A percentile compares a stretch with the other conserved stretches of the same genome.
phyloP scores from a whole-genome alignment of 2,888 invertebrate genomes.

The Melikaiella ostensackeni region DNA sequence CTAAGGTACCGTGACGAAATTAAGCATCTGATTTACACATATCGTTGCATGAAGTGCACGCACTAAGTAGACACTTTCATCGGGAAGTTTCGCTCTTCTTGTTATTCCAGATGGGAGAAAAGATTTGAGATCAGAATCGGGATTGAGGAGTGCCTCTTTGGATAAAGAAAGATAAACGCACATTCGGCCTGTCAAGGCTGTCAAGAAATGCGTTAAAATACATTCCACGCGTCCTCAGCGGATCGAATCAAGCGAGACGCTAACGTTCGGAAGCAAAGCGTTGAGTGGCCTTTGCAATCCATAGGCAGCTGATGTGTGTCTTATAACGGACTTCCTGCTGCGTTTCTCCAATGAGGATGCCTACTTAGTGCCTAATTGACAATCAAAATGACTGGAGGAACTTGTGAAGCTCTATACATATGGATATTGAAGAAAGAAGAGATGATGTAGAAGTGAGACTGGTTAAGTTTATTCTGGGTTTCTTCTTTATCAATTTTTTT shows the following conservation, averaged over 20 bases:
- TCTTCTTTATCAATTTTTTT: no score
- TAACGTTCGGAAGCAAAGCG: conserved; percentile 1
- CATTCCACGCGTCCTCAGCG: conserved; percentile 11
- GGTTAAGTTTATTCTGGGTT: no score
- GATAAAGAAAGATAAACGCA: conserved; percentile 48
- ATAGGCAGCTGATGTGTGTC: conserved; percentile 10
- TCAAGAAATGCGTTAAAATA: conserved; percentile 16
- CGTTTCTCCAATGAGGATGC: conserved; percentile 8
- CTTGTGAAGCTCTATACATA: no score
- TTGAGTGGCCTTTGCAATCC: conserved; percentile 11
- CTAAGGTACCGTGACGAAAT: conserved; percentile 63
- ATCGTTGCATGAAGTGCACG: conserved; percentile 26
- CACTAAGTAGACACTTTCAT: conserved; percentile 47
- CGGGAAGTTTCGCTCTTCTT: conserved; percentile 46
- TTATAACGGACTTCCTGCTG: conserved; percentile 23
- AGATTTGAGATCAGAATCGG: conserved; percentile 46
- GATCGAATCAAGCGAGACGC: conserved; percentile 10
- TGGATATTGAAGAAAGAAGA: neutral
- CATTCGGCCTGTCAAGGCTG: conserved; percentile 45
- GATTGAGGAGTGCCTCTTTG: conserved; percentile 42
- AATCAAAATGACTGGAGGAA: neutral
- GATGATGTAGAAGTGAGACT: no score
- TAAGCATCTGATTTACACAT: conserved; percentile 67
- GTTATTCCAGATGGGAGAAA: conserved; percentile 46
- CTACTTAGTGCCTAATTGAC: conserved; percentile 21